Evolutionary conservation across 2,113 vertebrate genomes (phyloP).

Genomic region (Scomber japonicus): DNA sequence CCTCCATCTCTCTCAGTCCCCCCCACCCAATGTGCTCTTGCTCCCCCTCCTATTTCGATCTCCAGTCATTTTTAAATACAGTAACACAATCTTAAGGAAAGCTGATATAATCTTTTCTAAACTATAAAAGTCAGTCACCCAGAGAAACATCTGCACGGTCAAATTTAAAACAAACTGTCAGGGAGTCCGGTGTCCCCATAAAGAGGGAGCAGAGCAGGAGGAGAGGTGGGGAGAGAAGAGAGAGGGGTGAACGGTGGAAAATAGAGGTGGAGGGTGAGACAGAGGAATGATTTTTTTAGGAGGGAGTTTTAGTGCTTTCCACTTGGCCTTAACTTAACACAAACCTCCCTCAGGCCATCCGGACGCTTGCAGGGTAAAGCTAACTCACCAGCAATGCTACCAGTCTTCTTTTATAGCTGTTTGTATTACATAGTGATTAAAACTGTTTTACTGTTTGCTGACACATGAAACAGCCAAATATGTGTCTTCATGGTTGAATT

Average conservation of each 20-base stretch:
- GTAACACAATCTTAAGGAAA: constrained; percentile 89
- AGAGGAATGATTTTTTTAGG: constrained; percentile 66
- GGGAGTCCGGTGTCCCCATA: constrained; percentile 87
- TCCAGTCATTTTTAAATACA: constrained; percentile 86
- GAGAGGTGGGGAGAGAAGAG: constrained; percentile 25
- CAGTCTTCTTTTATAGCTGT: constrained; percentile 49
- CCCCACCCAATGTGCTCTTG: neutral
- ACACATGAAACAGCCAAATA: constrained; percentile 55
- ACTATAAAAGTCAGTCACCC: constrained; percentile 91
- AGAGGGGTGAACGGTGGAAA: constrained; percentile 60
- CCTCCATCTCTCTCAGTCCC: constrained; percentile 1
- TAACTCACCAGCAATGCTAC: constrained; percentile 52
- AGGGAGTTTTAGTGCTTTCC: constrained; percentile 75
- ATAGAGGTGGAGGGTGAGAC: constrained; percentile 41
- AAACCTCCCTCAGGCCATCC: constrained; percentile 62
- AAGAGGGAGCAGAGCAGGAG: constrained; percentile 72
- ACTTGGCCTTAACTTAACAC: constrained; percentile 69
- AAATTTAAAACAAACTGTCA: constrained; percentile 91
- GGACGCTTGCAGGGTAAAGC: constrained; percentile 56
- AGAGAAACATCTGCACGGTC: constrained; percentile 89
- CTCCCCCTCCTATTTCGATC: constrained; percentile 46
- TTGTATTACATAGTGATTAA: constrained; percentile 67
- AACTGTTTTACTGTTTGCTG: constrained; percentile 63
- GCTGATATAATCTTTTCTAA: constrained; percentile 91
- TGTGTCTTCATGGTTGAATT: constrained; percentile 29